Evolutionary conservation across 2,888 invertebrate species (phyloP).

Genomic region (Platypus cylindrus): DNA sequence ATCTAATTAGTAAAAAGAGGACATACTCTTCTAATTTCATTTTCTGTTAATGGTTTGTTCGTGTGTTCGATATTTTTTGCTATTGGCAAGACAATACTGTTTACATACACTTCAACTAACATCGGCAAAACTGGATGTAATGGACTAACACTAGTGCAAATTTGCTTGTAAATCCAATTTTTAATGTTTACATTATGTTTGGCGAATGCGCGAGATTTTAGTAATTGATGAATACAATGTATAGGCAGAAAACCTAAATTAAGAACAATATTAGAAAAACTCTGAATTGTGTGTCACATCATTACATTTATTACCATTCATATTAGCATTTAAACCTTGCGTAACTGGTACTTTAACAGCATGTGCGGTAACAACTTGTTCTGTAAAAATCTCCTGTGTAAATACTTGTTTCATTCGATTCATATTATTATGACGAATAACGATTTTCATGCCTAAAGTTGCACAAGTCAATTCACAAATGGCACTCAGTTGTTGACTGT

Average conservation of each 20-base stretch:
- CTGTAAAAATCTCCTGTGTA: slow-evolving; percentile 92
- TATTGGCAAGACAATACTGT: slow-evolving; percentile 68
- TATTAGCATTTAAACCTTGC: slow-evolving; percentile 70
- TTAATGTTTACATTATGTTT: slow-evolving; percentile 94
- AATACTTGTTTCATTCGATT: slow-evolving; percentile 86
- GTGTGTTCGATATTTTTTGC: slow-evolving; percentile 56
- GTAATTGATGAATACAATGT: slow-evolving; percentile 89
- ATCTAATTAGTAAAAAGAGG: too few relatives aligned
- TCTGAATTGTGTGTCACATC: not conserved
- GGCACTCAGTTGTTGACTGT: slow-evolving; percentile 84
- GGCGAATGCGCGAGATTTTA: slow-evolving; percentile 88
- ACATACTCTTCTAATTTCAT: slow-evolving; percentile 64
- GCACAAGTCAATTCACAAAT: slow-evolving; percentile 90
- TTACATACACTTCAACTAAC: slow-evolving; percentile 88
- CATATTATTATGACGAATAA: slow-evolving; percentile 74
- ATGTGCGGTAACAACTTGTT: slow-evolving; percentile 90
- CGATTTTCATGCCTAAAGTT: slow-evolving; percentile 89
- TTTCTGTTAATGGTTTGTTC: slow-evolving; percentile 83
- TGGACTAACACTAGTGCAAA: slow-evolving; percentile 78
- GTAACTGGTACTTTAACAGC: slow-evolving; percentile 95
- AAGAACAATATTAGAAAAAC: not conserved
- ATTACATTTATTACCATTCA: slow-evolving; percentile 37
- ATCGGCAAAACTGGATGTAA: slow-evolving; percentile 83
- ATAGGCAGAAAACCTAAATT: slow-evolving; percentile 69
- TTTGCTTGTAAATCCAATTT: slow-evolving; percentile 92